Conservation (phyloP, 2,888 invertebrate species). For the Arrhopalites spinosus region DNA sequence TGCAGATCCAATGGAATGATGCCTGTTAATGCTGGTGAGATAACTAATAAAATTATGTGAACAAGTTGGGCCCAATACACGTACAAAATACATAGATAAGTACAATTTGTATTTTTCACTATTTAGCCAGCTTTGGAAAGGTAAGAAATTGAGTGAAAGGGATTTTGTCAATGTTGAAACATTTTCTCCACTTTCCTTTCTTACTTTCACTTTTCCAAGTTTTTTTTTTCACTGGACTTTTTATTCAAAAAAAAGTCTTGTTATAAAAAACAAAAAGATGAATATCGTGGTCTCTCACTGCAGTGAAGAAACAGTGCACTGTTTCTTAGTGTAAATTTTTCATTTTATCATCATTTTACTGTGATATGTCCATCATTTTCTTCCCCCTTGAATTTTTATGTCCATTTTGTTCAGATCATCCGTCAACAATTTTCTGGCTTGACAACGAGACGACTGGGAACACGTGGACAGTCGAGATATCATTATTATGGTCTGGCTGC, state of each 20-base stretch:
- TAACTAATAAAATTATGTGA: neutral
- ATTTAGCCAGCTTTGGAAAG: slow-evolving; percentile 63
- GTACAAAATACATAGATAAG: neutral
- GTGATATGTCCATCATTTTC: too few species aligned
- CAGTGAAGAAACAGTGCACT: too few species aligned
- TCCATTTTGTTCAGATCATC: slow-evolving; percentile 60
- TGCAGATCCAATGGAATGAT: slow-evolving; percentile 61
- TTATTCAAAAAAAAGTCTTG: too few species aligned
- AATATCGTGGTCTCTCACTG: too few species aligned
- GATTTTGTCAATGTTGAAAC: neutral
- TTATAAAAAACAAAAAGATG: too few species aligned
- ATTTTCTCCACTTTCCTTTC: neutral
- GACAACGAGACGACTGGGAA: slow-evolving; percentile 62
- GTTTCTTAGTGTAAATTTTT: neutral
- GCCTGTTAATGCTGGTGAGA: slow-evolving; percentile 60
- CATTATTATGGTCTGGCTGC: slow-evolving; percentile 63
- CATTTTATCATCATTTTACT: too few species aligned
- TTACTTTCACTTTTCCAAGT: neutral
- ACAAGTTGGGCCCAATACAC: neutral
- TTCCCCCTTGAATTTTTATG: neutral
- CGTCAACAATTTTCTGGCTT: slow-evolving; percentile 63
- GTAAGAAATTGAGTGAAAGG: slow-evolving; percentile 55
- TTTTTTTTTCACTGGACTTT: too few species aligned
- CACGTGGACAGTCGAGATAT: slow-evolving; percentile 63
- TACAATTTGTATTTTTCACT: neutral